A percentile compares a stretch with the other conserved stretches of the same genome.
Conservation (phyloP, 2,113 vertebrate species). For the Oreochromis tanganicae region DNA sequence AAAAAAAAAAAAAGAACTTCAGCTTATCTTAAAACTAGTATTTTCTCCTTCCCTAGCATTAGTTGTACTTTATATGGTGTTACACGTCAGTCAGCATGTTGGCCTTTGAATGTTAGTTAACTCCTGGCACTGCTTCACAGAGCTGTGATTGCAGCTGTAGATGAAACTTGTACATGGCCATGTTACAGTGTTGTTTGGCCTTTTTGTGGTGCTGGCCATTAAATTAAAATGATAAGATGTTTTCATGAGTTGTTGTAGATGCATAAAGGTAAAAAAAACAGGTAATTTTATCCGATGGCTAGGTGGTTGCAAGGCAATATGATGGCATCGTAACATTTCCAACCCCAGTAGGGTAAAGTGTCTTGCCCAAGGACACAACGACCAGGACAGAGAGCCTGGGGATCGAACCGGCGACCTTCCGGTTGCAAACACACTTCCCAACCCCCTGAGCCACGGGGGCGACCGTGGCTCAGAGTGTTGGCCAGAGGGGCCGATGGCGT, state of each 20-base stretch:
- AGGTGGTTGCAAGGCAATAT: background rate
- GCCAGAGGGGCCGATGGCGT: too few species aligned
- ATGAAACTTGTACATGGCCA: background rate
- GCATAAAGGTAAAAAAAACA: background rate
- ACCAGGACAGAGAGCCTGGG: too few species aligned
- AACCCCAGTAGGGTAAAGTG: too few species aligned
- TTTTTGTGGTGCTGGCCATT: background rate
- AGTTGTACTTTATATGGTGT: background rate
- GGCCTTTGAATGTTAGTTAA: background rate
- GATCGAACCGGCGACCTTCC: too few species aligned
- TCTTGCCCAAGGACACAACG: too few species aligned
- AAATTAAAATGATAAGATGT: background rate
- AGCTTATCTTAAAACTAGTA: background rate
- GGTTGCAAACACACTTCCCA: too few species aligned
- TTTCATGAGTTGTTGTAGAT: background rate
- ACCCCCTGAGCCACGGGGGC: too few species aligned
- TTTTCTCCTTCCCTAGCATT: background rate
- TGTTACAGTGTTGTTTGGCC: background rate
- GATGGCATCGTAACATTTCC: background rate
- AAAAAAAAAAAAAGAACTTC: background rate
- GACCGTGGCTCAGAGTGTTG: too few species aligned
- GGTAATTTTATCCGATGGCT: background rate
- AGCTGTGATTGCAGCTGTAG: background rate
- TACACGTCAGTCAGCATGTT: background rate
- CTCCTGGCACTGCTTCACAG: background rate